phyloP scores from a whole-genome alignment of 1,140 invertebrate genomes.

The Psilanteris sp. region DNA sequence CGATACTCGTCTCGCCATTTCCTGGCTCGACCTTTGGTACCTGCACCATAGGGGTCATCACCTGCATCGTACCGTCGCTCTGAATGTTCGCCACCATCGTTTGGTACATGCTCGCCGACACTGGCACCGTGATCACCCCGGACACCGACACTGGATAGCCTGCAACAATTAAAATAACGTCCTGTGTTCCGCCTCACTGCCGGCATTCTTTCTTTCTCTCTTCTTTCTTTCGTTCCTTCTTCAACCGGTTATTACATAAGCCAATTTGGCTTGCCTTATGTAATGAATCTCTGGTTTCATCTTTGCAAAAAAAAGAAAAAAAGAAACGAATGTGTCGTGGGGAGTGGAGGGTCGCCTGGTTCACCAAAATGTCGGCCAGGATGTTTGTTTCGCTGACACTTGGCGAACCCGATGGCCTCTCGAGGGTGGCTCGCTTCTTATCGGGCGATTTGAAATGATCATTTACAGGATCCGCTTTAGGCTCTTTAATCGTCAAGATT shows the following conservation, averaged over 20 bases:
- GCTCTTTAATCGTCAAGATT: no score
- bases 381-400: no score
- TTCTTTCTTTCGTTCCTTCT: no score
- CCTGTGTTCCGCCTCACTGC: conserved; percentile 65
- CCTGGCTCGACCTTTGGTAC: conserved; percentile 85
- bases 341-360: no score
- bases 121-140: conserved; percentile 96
- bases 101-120: conserved; percentile 95
- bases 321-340: no score
- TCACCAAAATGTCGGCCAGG: no score
- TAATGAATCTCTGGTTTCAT: no score
- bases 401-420: no score
- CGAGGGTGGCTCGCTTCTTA: no score
- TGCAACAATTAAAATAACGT: conserved; percentile 77
- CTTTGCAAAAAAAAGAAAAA: conserved; percentile 1
- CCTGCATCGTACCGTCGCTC: conserved; percentile 88
- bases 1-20: conserved; percentile 85
- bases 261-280: conserved; percentile 28
- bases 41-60: conserved; percentile 90
- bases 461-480: no score
- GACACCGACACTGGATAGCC: conserved; percentile 92
- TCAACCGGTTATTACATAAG: conserved; percentile 21
- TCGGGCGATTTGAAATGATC: no score
- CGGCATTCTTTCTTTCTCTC: conserved; percentile 40
- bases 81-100: conserved; percentile 96